Base-by-base conservation (phyloP, 1,140 invertebrate species). In the Lepidotrigona ventralis region DNA sequence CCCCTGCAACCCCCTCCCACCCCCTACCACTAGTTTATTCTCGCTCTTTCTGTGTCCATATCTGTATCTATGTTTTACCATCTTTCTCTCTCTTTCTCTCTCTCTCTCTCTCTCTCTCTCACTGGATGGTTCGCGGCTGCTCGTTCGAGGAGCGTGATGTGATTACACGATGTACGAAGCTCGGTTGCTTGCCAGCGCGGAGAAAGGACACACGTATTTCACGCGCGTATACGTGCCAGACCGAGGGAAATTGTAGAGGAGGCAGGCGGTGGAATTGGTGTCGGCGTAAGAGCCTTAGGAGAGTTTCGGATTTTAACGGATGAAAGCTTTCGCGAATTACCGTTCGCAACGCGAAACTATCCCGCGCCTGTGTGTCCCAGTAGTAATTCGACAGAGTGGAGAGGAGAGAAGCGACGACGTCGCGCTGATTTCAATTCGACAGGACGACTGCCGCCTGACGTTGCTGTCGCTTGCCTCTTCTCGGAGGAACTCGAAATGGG, bases 361-460 rank as follows among this genome's bases (percentile, higher is more conserved):
- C 39, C 6, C 9, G 21, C 54, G 9, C 15, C n/a, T 23, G 6
- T 21, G 72, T 73, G 84, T 87, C 81, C 86, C 84, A 77, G 84
- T 84, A 83, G 84, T 89, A 89, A 89, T 89, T 89, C 81, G 78
- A 81, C 77, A 85, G 81, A 88, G 86, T 88, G 86, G 85, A 85
- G 29, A 6, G 69, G 72, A 79, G 58, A 39, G 19, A 58, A 23
- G 19, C 9, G 11, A 14, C 53, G 29, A 23, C 39, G 69, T 51
- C n/a, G 51, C 56, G 56, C 56, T 46, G 56, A 78, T 71, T 71
- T 71, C 81, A 63, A 83, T 83, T 78, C 29, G 74, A 63, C 29
- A 4, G 51, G 46, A 56, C 53, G 51, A 29, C 58, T 39, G 33
- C 14, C 51, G 39, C 39, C 6, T 46, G 39, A 46, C 39, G 39